Evolutionary conservation across 2,113 vertebrate species (phyloP).

Genomic region (Carollia perspicillata): DNA sequence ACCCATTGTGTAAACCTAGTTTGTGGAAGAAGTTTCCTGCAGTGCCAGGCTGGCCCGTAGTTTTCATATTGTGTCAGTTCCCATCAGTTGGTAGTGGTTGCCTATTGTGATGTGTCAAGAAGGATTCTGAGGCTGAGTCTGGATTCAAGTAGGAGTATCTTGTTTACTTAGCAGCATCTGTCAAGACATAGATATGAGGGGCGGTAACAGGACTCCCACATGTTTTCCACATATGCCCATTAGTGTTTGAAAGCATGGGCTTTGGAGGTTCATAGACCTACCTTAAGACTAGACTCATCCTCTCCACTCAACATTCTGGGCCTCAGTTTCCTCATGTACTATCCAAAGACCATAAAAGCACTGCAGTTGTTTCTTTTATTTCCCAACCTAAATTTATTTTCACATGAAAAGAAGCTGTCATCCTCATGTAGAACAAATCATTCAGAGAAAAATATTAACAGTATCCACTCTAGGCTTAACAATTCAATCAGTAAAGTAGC

Average conservation of each 20-base stretch:
- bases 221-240: not conserved
- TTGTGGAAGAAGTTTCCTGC: not conserved
- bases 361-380: not conserved
- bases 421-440: not conserved
- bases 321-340: not conserved
- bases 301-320: not conserved
- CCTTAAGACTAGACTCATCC: not conserved
- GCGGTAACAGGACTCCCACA: accelerated
- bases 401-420: not conserved
- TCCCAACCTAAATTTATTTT: not conserved
- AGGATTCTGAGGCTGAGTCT: not conserved
- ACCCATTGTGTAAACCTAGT: not conserved
- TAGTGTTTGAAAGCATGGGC: not conserved
- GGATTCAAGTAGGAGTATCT: not conserved
- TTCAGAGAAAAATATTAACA: not conserved
- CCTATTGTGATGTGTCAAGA: not conserved
- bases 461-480: not conserved
- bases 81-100: not conserved
- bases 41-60: not conserved
- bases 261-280: not conserved
- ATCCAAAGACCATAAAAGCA: not conserved
- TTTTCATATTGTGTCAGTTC: not conserved
- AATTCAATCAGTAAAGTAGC: not conserved
- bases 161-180: not conserved
- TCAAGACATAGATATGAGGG: not conserved